Evolutionary conservation across 1,140 invertebrate species (phyloP).

Genomic region (Drosophila bifasciata): DNA sequence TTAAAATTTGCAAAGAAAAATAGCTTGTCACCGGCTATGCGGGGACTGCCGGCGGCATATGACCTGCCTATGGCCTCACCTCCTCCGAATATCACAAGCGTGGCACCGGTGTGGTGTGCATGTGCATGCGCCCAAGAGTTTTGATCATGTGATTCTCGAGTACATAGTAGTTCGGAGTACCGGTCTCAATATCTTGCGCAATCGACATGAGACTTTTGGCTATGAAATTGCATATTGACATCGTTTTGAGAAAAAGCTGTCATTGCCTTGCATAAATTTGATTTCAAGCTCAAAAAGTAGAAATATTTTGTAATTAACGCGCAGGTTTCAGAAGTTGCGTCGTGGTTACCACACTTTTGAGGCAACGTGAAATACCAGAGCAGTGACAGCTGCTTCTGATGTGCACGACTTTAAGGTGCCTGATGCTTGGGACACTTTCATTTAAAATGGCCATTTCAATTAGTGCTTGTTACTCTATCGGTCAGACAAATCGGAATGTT

Average conservation of each 20-base stretch:
- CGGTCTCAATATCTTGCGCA: constrained; percentile 10
- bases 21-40: constrained; percentile 11
- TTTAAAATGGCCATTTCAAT: constrained; percentile 77
- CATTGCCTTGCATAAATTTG: constrained; percentile 63
- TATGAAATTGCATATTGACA: constrained; percentile 56
- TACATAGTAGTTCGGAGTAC: background rate
- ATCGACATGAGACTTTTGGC: constrained; percentile 46
- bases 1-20: constrained; percentile 41
- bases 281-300: constrained; percentile 29
- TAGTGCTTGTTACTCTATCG: constrained; percentile 72
- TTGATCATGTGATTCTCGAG: constrained; percentile 38
- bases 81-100: constrained; percentile 22
- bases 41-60: too few relatives aligned
- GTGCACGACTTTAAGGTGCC: constrained; percentile 56
- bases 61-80: too few relatives aligned
- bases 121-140: constrained; percentile 12
- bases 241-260: constrained; percentile 56
- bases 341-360: constrained; percentile 7
- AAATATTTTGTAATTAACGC: constrained; percentile 72
- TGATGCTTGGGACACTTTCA: constrained; percentile 70
- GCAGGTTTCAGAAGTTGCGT: constrained; percentile 40
- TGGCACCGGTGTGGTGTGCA: constrained; percentile 7
- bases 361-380: constrained; percentile 53
- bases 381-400: constrained; percentile 38
- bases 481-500: constrained; percentile 58